Base-by-base conservation (phyloP, 2,113 vertebrate genomes). In the Bothrops jararaca region DNA sequence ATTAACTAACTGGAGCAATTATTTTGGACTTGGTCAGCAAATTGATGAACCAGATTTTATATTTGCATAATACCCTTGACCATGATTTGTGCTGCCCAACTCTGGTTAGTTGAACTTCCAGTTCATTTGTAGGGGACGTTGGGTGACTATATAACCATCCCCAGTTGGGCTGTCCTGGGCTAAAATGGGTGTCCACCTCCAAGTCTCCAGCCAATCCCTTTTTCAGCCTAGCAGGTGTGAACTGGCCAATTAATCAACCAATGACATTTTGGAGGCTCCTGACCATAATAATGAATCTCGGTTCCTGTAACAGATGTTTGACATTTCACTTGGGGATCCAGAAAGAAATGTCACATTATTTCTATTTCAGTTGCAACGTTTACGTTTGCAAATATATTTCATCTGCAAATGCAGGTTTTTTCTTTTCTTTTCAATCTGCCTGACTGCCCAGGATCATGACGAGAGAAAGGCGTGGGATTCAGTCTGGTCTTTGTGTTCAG, bases 271-370 rank as follows among this genome's bases (percentile, higher is more conserved):
- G 74, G 34, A 80, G 34, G 34, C 74, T 91, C 91, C 74, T n/a
- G 74, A 57, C 53, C 29, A 92, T 96, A 93, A 96, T 97, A 48
- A 56, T 96, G 94, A 94, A 89, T 92, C 93, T 93, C 5, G 85
- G 69, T 95, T 97, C 94, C 96, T 74, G 90, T 89, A 95, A 74
- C 96, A 97, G 97, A 97, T 97, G 97, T 95, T 80, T 97, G 97
- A 97, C 95, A 97, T 97, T 98, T 97, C 93, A 60, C 92, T 95
- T 80, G 95, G 56, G 60, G 97, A 95, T 97, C 94, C 90, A 93
- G 95, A 96, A 96, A 89, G 90, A 97, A 98, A 98, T 98, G 97
- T 97, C 97, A 98, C 96, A 96, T 97, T 97, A 97, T 97, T 97
- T 95, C 93, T 90, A 1, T 96, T 96, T 90, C 94, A 89, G 97